A percentile compares a stretch with the other conserved stretches of the same genome.
phyloP scores from a whole-genome alignment of 2,888 invertebrate genomes.

The Lycophotia porphyrea region DNA sequence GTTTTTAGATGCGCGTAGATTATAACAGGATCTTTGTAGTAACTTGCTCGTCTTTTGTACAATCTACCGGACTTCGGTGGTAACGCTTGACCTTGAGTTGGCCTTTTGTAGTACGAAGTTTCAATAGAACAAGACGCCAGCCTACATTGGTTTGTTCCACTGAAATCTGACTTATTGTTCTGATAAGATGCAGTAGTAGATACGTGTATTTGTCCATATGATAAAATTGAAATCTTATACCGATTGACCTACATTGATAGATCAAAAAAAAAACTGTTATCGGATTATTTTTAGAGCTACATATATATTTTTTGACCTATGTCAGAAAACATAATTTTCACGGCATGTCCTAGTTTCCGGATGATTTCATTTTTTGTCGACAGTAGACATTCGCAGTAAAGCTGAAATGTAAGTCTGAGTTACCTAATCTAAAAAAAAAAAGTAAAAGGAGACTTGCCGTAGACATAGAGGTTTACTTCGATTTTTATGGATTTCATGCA shows the following conservation, averaged over 20 bases:
- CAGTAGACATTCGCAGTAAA: neutral
- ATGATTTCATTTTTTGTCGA: neutral
- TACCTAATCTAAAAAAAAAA: too few relatives aligned
- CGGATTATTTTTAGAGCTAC: neutral
- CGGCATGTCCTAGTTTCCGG: neutral
- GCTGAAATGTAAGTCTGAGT: neutral
- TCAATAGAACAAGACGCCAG: neutral
- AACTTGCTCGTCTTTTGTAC: neutral
- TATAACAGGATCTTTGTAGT: conserved; percentile 10
- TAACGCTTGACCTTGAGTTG: neutral
- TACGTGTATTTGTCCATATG: neutral
- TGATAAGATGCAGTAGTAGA: neutral
- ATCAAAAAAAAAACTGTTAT: neutral
- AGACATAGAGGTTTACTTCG: too few relatives aligned
- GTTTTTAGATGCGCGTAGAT: neutral
- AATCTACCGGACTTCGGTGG: too few relatives aligned
- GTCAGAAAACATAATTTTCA: too few relatives aligned
- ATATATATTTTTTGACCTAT: neutral
- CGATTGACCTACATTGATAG: neutral
- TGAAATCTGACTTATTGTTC: neutral
- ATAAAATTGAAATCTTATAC: neutral
- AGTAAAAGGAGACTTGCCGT: too few relatives aligned
- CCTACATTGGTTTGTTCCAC: neutral
- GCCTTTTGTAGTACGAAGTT: neutral
- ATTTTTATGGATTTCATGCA: too few relatives aligned